Base-by-base conservation (phyloP, 2,888 invertebrate species). In the Scaptomyza polygonia region DNA sequence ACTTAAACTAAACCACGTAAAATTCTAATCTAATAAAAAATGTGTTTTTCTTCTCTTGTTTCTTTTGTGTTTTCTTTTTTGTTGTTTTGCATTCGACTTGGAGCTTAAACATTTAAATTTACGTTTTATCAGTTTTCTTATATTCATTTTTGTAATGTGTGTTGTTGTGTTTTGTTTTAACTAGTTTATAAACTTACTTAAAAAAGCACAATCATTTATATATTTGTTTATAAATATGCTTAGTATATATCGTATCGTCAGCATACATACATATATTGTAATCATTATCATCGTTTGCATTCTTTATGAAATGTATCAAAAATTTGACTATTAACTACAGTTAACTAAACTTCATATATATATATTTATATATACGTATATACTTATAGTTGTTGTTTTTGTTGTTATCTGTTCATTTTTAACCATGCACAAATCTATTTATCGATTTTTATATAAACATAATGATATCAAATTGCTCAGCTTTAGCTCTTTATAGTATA, bases 311-410 rank as follows among this genome's bases (percentile, higher is more conserved):
- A 71, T 81, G 85, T 82, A 82, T 87, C 87, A 82, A 82, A 82
- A 82, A 82, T 82, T 82, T 85, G 77, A 85, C 82, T 82, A 87
- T 85, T 87, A 71, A 65, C 82, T 82, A 82, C 82, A 81, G 75
- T 83, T 86, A 58, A 59, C 75, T 77, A 70, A 82, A 58, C 56
- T 73, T 44, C 61, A 56, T 55, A 43, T 55, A n/a, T n/a, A n/a
- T n/a, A n/a, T n/a, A n/a, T n/a, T n/a, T n/a, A n/a, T n/a, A n/a
- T n/a, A 5, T 53, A 53, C 18, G n/a, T 57, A 52, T 58, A 69
- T 66, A 68, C 34, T 39, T 72, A 77, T 61, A 56, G 49, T 67
- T 43, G 9, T 52, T 54, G 25, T 25, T 25, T n/a, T n/a, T 52
- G 14, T 56, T 54, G 25, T 25, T 25, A 8, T 43, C 59, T n/a